Percentiles rank a stretch among this genome's conserved stretches.
phyloP scores from a whole-genome alignment of 2,888 invertebrate genomes.

The Oasisia sp. region DNA sequence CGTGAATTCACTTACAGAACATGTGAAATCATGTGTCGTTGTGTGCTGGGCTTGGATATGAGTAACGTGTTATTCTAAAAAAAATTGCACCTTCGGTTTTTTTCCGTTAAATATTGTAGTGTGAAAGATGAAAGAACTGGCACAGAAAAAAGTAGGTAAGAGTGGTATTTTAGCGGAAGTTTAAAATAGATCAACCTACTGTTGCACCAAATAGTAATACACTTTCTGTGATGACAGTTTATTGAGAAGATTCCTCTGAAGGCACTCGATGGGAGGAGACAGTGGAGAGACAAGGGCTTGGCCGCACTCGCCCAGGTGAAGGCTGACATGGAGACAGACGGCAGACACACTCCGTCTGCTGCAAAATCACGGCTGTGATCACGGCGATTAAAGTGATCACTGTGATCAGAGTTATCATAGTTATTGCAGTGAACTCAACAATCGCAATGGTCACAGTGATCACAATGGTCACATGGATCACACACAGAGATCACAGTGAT shows the following conservation, averaged over 20 bases:
- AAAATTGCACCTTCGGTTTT: too few relatives aligned
- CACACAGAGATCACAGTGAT: background rate
- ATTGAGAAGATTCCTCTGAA: conserved; percentile 50
- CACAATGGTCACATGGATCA: background rate
- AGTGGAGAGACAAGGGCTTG: conserved; percentile 59
- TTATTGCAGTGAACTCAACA: background rate
- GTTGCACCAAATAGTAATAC: too few relatives aligned
- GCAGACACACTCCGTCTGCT: background rate
- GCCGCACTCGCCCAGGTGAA: conserved; percentile 60
- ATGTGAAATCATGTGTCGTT: too few relatives aligned
- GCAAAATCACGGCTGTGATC: background rate
- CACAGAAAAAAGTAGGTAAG: too few relatives aligned
- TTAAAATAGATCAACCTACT: too few relatives aligned
- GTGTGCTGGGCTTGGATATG: too few relatives aligned
- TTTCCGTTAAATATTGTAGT: too few relatives aligned
- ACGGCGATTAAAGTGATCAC: background rate
- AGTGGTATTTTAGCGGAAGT: too few relatives aligned
- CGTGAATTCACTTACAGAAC: too few relatives aligned
- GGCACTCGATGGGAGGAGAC: conserved; percentile 48
- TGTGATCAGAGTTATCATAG: background rate
- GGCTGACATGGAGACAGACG: conserved; percentile 39
- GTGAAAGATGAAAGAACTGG: too few relatives aligned
- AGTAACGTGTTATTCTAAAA: too few relatives aligned
- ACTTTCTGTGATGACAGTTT: conserved; percentile 42
- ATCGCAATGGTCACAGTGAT: background rate